A percentile compares a stretch with the other conserved stretches of the same genome.
Evolutionary conservation across 2,797 vertebrate species (phyloP).

Genomic region (Liparis tanakae): DNA sequence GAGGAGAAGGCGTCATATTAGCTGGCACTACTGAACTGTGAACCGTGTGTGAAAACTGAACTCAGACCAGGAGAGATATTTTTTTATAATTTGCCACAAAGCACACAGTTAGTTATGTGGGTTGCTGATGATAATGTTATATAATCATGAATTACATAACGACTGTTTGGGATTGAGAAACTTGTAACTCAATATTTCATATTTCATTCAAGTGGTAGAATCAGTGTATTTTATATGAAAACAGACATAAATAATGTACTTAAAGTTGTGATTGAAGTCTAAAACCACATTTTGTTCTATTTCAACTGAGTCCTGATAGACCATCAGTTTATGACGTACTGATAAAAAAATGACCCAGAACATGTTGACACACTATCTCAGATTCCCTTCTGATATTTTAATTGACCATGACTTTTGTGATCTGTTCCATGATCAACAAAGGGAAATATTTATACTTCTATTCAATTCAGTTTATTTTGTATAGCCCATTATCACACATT

Average conservation of each 20-base stretch:
- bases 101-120: background rate
- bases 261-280: background rate
- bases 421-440: background rate
- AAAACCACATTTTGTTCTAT: background rate
- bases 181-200: background rate
- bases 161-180: background rate
- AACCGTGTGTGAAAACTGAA: constrained; percentile 6
- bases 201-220: background rate
- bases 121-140: background rate
- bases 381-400: background rate
- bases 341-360: constrained; percentile 23
- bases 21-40: constrained; percentile 14
- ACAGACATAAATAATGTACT: background rate
- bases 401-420: background rate
- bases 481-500: no score
- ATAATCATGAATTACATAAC: background rate
- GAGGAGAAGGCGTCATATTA: constrained; percentile 25
- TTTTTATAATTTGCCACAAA: background rate
- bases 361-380: background rate
- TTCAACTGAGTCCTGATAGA: background rate
- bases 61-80: background rate
- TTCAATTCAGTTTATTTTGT: no score
- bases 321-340: constrained; percentile 2
- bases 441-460: no score
- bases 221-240: background rate